Evolutionary conservation across 35 echinoderm and acorn worm genomes (phyloP), one percentile per base, ranked within the genome.

Genomic region (Ophioderma brevispina): DNA sequence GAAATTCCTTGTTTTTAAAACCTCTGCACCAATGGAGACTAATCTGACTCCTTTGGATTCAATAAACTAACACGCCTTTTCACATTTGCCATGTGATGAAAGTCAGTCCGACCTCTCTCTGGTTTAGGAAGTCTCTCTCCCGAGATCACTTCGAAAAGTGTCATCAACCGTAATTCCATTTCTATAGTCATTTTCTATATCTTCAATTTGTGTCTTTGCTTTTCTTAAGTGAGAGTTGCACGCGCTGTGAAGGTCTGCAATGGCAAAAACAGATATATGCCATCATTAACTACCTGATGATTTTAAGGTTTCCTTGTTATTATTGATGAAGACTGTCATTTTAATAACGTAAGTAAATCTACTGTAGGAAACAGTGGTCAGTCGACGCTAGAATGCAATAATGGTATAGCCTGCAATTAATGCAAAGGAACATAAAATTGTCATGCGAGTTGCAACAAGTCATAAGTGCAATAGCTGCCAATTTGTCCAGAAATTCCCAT

Each of bases 1-100:
- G n/a, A n/a, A n/a, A n/a, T n/a, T n/a, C n/a, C n/a, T n/a, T n/a
- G n/a, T n/a, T 6, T 64, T 77, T 37, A 39, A 92, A 96, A 90
- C 96, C 95, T 98, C 96, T 39, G 96, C 96, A 90, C 96, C 96
- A 91, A 98, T 95, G 78, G 90, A 92, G 19, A 98, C 93, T 82
- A 98, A 83, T 55, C 80, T 86, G 36, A 98, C 96, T 56, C 96
- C 96, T 89, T 98, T 98, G 1, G 42, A 76, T 56, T 40, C 76
- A 30, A 98, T 98, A 83, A 84, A 98, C 70, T 98, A 90, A 8
- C 95, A 87, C 13, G 87, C 93, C 92, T 98, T 98, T 98, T 94
- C 35, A 98, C 93, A 78, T 98, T 98, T 39, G 93, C 90, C 35
- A 98, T 98, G 85, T 90, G 92, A 79, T 98, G 96, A 49, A 98